A percentile compares a stretch with the other conserved stretches of the same genome.
These are phyloP conservation scores for Larimichthys polyactis DNA, from an alignment of 2,113 vertebrate genomes.

Conservation along the genomic window DNA sequence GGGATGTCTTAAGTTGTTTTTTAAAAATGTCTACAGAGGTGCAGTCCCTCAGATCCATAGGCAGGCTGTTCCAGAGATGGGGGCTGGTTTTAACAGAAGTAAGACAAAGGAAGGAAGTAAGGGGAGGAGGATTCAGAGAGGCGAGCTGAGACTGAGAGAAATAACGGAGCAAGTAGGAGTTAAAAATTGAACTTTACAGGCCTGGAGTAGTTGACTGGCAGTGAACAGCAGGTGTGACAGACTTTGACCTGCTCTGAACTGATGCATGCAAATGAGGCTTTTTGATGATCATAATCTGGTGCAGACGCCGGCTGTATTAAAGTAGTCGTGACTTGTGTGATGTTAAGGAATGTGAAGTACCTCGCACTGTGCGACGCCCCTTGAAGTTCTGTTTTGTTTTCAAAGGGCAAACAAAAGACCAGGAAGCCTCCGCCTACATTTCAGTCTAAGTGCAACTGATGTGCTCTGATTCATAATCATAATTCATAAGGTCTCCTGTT, in stretches of 20 bases:
- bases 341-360: constrained; percentile 32
- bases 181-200: too few species aligned
- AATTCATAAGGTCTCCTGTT: background rate
- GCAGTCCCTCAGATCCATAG: too few species aligned
- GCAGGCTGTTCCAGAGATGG: too few species aligned
- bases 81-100: background rate
- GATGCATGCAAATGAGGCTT: constrained; percentile 10
- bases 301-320: background rate
- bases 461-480: constrained; percentile 33
- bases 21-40: too few species aligned
- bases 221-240: background rate
- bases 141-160: too few species aligned
- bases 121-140: background rate
- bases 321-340: constrained; percentile 4
- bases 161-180: background rate
- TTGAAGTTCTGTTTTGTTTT: constrained; percentile 18
- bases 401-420: constrained; percentile 31
- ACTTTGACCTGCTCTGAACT: constrained; percentile 8
- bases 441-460: constrained; percentile 22
- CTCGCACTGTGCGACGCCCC: constrained; percentile 11
- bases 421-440: constrained; percentile 6
- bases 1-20: too few species aligned
- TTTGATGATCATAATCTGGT: background rate
- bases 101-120: constrained; percentile 9
- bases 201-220: too few species aligned